Evolutionary conservation across 2,888 invertebrate genomes (phyloP).

Genomic region (Oligia fasciuncula): DNA sequence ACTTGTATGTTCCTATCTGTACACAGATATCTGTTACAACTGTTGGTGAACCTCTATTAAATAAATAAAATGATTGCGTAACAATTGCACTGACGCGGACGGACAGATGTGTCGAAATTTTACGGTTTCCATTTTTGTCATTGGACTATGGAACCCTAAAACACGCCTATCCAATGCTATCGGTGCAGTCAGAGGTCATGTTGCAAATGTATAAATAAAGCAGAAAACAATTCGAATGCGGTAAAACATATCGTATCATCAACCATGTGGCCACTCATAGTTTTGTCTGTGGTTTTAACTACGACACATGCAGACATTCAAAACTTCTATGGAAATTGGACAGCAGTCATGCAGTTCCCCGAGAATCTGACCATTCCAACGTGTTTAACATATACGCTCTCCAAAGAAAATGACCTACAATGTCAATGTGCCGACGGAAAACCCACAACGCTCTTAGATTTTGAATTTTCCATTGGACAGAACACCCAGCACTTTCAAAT

Average conservation of each 20-base stretch:
- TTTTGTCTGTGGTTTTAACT: constrained; percentile 8
- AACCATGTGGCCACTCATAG: constrained; percentile 7
- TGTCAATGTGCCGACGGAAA: constrained; percentile 20
- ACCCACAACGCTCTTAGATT: neutral
- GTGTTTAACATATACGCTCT: neutral
- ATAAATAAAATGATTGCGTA: neutral
- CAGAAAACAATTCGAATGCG: neutral
- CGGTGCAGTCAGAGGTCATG: constrained; percentile 12
- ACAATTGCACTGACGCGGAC: neutral
- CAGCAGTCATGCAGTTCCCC: constrained; percentile 5
- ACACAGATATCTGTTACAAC: no score
- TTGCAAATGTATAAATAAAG: constrained; percentile 3
- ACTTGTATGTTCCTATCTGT: no score
- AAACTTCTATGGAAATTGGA: constrained; percentile 11
- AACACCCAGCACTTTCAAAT: rapidly evolving
- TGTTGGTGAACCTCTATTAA: no score
- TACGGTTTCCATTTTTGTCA: neutral
- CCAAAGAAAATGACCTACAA: neutral
- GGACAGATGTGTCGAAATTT: neutral
- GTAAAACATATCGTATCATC: neutral
- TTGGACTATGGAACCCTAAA: neutral
- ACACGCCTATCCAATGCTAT: neutral
- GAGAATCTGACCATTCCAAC: rapidly evolving
- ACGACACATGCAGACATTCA: constrained; percentile 5
- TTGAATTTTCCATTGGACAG: neutral